Evolutionary conservation across 1,140 invertebrate genomes (phyloP).

Genomic region (Trypoxylus dichotomus): DNA sequence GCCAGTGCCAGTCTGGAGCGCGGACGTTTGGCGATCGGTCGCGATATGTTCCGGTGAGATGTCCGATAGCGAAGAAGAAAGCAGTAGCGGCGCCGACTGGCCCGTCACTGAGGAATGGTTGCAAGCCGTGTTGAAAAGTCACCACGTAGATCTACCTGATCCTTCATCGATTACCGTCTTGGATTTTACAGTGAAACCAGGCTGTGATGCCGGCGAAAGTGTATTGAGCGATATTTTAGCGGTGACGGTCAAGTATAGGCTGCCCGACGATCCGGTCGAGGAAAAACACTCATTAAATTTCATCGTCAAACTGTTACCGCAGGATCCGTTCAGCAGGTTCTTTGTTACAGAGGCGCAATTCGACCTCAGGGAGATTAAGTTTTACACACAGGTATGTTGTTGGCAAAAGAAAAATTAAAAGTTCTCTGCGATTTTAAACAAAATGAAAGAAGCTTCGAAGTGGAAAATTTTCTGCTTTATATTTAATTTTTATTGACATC

Average conservation of each 20-base stretch:
- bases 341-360: constrained; percentile 82
- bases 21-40: neutral
- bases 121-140: constrained; percentile 58
- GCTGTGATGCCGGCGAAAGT: constrained; percentile 61
- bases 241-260: constrained; percentile 58
- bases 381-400: constrained; percentile 72
- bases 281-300: constrained; percentile 57
- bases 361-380: constrained; percentile 78
- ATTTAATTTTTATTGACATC: too few relatives aligned
- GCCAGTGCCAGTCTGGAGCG: neutral
- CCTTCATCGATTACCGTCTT: constrained; percentile 53
- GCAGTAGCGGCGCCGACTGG: constrained; percentile 54
- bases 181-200: constrained; percentile 58
- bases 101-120: constrained; percentile 65
- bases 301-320: constrained; percentile 74
- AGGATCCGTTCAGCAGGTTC: constrained; percentile 72
- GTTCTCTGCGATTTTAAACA: too few relatives aligned
- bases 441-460: too few relatives aligned
- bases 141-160: constrained; percentile 54
- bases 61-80: constrained; percentile 61
- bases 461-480: too few relatives aligned
- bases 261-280: constrained; percentile 44
- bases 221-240: constrained; percentile 66
- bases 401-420: neutral
- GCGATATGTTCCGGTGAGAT: constrained; percentile 44